phyloP scores from a whole-genome alignment of 2,113 vertebrate species.

The Lanius ludovicianus region DNA sequence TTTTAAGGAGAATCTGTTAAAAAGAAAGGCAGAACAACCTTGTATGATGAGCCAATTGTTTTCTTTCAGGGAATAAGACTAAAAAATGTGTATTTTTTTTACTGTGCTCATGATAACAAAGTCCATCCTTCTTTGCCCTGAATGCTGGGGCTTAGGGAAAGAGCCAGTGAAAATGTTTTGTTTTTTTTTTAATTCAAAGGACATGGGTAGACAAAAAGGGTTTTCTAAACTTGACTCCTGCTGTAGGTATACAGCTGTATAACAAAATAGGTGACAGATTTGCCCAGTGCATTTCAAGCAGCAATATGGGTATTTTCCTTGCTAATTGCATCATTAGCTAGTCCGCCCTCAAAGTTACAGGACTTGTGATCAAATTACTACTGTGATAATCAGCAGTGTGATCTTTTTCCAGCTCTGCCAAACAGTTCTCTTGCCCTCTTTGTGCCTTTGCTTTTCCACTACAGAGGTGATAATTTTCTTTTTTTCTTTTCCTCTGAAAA shows the following conservation, averaged over 20 bases:
- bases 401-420: neutral
- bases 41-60: neutral
- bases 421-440: neutral
- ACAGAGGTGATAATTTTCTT: neutral
- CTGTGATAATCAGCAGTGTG: neutral
- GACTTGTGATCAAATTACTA: neutral
- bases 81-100: neutral
- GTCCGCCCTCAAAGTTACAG: neutral
- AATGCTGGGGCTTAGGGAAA: neutral
- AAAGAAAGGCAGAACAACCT: neutral
- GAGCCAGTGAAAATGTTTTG: neutral
- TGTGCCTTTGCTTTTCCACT: neutral
- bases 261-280: neutral
- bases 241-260: neutral
- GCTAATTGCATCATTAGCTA: slow-evolving; percentile 44
- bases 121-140: neutral
- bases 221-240: neutral
- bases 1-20: neutral
- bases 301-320: neutral
- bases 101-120: neutral
- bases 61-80: neutral
- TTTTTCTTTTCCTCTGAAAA: neutral
- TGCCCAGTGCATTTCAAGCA: neutral
- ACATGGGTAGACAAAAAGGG: neutral
- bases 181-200: neutral